A percentile compares a stretch with the other conserved stretches of the same genome.
Evolutionary conservation across 1,140 invertebrate genomes (phyloP).

Genomic region (Lepidostoma basale): DNA sequence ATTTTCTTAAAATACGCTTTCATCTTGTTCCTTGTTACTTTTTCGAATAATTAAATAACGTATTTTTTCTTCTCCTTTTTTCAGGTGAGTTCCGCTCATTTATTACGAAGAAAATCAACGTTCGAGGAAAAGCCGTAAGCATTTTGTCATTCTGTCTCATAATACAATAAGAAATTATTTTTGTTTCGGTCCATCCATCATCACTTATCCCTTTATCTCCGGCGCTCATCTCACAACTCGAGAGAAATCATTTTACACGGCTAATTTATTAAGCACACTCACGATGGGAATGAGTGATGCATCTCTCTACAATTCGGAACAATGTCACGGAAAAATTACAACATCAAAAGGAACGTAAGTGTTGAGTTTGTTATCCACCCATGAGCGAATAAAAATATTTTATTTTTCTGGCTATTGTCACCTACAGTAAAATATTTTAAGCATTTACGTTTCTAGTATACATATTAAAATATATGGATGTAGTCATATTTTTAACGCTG

Average conservation of each 20-base stretch:
- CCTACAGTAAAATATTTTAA: no score
- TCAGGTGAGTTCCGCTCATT: conserved; percentile 11
- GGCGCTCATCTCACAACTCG: not conserved
- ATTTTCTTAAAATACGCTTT: not conserved
- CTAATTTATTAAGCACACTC: not conserved
- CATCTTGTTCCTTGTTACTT: not conserved
- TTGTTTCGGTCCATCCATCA: conserved; percentile 17
- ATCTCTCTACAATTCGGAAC: no score
- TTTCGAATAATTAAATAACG: not conserved
- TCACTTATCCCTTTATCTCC: conserved; percentile 9
- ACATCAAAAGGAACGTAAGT: no score
- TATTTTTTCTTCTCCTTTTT: not conserved
- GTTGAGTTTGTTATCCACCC: no score
- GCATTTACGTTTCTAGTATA: no score
- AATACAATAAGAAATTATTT: conserved; percentile 6
- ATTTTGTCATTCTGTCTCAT: conserved; percentile 18
- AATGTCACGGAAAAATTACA: no score
- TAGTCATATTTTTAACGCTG: no score
- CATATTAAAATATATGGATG: no score
- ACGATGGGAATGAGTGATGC: no score
- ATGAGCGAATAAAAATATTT: no score
- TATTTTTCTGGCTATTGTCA: no score
- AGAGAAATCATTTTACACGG: not conserved
- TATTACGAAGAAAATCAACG: not conserved
- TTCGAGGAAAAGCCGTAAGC: conserved; percentile 8